phyloP scores from a whole-genome alignment of 2,888 invertebrate species.

The Catotricha subobsoleta region DNA sequence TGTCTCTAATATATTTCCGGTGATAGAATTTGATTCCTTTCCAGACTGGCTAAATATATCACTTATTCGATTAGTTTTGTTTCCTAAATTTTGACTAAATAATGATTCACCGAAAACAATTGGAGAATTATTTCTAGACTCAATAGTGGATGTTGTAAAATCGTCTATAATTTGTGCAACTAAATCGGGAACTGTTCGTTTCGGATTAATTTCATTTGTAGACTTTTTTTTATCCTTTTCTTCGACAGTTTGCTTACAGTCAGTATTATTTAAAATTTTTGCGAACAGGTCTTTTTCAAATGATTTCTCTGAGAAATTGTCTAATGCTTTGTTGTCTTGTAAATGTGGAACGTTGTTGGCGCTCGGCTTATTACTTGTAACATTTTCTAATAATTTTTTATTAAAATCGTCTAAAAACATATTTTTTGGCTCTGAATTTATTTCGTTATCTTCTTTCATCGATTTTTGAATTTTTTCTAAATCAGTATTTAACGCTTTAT shows the following conservation, averaged over 20 bases:
- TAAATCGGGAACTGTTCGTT: slow-evolving; percentile 1
- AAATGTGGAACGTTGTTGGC: no score
- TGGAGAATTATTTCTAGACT: neutral
- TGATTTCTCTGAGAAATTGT: no score
- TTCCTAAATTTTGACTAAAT: neutral
- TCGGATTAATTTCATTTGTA: no score
- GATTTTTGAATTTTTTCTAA: no score
- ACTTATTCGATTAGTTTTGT: neutral
- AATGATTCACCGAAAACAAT: neutral
- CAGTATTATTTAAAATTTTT: neutral
- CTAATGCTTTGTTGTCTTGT: no score
- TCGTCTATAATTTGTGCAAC: slow-evolving; percentile 3
- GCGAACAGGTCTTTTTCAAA: neutral
- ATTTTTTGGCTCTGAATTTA: no score
- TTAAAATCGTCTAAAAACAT: no score
- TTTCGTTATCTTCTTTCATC: no score
- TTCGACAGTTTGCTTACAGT: neutral
- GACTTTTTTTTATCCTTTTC: neutral
- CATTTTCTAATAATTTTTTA: no score
- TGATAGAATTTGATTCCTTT: neutral
- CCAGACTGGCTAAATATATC: neutral
- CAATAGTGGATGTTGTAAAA: neutral
- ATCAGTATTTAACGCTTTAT: no score
- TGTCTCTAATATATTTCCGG: no score
- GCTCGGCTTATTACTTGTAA: no score